phyloP scores from a whole-genome alignment of 2,113 vertebrate species.

The Anseranas semipalmata region DNA sequence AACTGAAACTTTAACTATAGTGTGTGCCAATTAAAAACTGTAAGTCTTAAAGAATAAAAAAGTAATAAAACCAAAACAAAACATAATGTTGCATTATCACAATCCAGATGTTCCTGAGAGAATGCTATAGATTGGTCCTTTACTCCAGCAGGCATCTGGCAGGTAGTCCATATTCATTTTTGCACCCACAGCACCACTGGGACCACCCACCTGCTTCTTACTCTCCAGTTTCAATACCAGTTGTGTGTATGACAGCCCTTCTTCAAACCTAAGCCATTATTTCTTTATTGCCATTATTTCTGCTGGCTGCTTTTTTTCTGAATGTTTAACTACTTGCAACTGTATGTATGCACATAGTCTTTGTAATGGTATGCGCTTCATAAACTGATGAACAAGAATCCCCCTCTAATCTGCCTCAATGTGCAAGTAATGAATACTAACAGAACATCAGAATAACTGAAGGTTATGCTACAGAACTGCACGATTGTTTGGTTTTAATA shows the following conservation, averaged over 20 bases:
- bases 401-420: neutral
- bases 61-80: too few species aligned
- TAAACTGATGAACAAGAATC: neutral
- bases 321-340: neutral
- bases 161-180: slow-evolving; percentile 49
- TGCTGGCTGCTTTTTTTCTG: slow-evolving; percentile 1
- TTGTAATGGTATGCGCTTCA: neutral
- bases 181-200: slow-evolving; percentile 59
- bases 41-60: neutral
- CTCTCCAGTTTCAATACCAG: slow-evolving; percentile 29
- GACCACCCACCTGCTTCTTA: slow-evolving; percentile 62
- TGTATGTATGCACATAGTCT: neutral
- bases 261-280: neutral
- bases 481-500: neutral
- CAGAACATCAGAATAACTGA: neutral
- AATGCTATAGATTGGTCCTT: slow-evolving; percentile 45
- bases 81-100: neutral
- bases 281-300: slow-evolving; percentile 6
- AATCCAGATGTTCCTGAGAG: slow-evolving; percentile 43
- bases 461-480: neutral
- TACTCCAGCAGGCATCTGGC: slow-evolving; percentile 49
- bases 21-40: neutral
- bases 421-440: neutral
- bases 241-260: neutral
- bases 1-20: neutral